Base-by-base conservation (phyloP, 37 sponge, comb jelly and placozoan genomes). In the Oopsacas minuta region DNA sequence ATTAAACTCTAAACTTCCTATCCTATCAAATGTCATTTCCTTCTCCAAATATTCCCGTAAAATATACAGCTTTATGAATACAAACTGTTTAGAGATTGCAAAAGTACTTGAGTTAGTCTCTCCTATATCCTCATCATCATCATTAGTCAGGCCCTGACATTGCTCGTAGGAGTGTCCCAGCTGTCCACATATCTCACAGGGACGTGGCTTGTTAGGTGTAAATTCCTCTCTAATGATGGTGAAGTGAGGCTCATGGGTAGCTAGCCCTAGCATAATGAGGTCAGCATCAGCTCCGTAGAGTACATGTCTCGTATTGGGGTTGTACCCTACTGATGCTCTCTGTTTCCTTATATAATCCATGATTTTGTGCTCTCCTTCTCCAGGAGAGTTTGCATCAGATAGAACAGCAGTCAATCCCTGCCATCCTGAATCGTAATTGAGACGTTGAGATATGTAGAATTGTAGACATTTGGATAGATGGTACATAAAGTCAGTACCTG, bases 261-360 rank as follows among this genome's bases (percentile, higher is more conserved):
- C 96, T 52, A 99, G 83, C 0, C 99, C 99, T 85, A 97, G 83
- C 99, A 97, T 97, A 53, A 97, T 97, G 36, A 97, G 90, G 84
- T 97, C 99, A 88, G 97, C 95, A 85, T 99, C 99, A 81, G 99
- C 99, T 15, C 99, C 99, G 88, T 90, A 99, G 83, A 99, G 88
- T 30, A 96, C 95, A 87, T 99, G 99, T 38, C 91, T 94, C 0
- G 96, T 99, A 88, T 99, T 93, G 20, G 99, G 94, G 75, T 99
- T 92, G 86, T 99, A 92, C 84, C 88, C 87, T 35, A 91, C 90
- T 37, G 39, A 32, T 8, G 82, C 86, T 36, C 99, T 38, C 89
- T 99, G 99, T 10, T 85, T 85, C 38, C 99, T 83, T 46, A 99
- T 99, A 85, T 89, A 99, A 38, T 99, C 99, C 96, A 99, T 93